Conservation (phyloP, 2,113 vertebrate species). For the human (Homo sapiens) region GRCh38 chr7:111086501-111087000, state of each 20-base stretch:
- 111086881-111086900: conserved; percentile 45
- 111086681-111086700: not conserved
- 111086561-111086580: not conserved
- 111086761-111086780: not conserved
- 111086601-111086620: not conserved
- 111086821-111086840: conserved; percentile 33
- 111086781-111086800: conserved; percentile 18
- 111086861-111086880: not conserved
- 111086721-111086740: conserved; percentile 17
- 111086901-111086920: conserved; percentile 54
- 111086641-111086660: not conserved
- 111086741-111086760: conserved; percentile 18
- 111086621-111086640: not conserved
- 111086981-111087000: conserved; percentile 58
- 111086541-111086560: not conserved
- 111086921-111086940: conserved; percentile 12
- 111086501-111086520: not conserved
- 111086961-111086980: conserved; percentile 46
- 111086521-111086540: not conserved
- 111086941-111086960: conserved; percentile 30
- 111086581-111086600: not conserved
- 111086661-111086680: not conserved
- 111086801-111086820: conserved; percentile 36
- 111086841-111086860: conserved; percentile 50
- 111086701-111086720: not conserved